Evolutionary conservation across 1,140 invertebrate species (phyloP), one percentile per base, ranked within the genome.

Genomic region (Chelonus insularis): DNA sequence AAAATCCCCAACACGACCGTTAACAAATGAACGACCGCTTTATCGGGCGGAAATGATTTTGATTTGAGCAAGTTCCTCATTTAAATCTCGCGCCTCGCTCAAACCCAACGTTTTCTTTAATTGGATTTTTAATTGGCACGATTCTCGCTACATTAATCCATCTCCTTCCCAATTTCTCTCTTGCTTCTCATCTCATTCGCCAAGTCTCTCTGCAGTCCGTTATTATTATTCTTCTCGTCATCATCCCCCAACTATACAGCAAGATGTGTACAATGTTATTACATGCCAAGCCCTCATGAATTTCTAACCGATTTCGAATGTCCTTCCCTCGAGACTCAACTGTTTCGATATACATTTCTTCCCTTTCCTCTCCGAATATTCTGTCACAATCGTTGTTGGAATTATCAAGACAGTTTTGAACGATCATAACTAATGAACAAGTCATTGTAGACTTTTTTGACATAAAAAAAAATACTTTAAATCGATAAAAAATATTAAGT

Each of bases 121-220:
- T 80, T 78, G 77, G 77, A 77, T 79, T 80, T 79, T 80, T 80
- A 80, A 80, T 80, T 80, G 75, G 71, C 60, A 66, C 73, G 74
- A 78, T 78, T 80, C 72, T 67, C 70, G 70, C 74, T 75, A 78
- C 76, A 78, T 79, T 77, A 77, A 77, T 74, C 71, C 66, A 50
- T 55, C 66, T 20, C 66, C 62, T 65, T 58, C 55, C 36, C 55
- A 18, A 37, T 48, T 36, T 39, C 23, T 57, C 63, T 29, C 47
- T 59, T 43, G 52, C 55, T 39, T 47, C 32, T 47, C 23, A 20
- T 51, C 51, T 52, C 29, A 20, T 29, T 18, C 14, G n/a, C 47
- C 69, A 69, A 71, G 68, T n/a, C 47, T 48, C 39, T 48, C 12
- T 18, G n/a, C 54, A 9, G 23, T 14, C 9, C 43, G 37, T 61